Evolutionary conservation across 2,113 vertebrate species (phyloP).

Genomic region (Pundamilia nyererei): DNA sequence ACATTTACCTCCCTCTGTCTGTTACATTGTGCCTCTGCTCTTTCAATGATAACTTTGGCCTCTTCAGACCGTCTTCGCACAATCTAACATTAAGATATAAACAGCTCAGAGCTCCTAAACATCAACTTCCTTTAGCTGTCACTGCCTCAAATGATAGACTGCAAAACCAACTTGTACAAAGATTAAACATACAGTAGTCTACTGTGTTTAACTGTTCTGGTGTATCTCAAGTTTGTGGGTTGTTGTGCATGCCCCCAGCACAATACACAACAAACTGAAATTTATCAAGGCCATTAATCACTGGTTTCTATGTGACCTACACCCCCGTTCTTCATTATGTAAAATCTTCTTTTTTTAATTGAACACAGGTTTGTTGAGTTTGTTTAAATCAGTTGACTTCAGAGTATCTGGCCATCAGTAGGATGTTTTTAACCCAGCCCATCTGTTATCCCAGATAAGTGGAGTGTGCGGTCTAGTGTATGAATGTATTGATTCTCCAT

Average conservation of each 20-base stretch:
- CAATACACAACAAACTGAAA: not conserved
- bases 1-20: not conserved
- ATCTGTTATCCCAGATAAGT: not conserved
- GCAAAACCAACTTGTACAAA: not conserved
- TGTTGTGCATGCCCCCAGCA: not conserved
- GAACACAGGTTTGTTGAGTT: not conserved
- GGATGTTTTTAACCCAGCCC: not conserved
- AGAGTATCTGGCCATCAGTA: not conserved
- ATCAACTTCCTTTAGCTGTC: not conserved
- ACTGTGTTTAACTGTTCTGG: not conserved
- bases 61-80: not conserved
- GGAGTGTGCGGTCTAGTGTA: not conserved
- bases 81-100: not conserved
- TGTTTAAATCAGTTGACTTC: not conserved
- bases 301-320: not conserved
- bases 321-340: not conserved
- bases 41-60: not conserved
- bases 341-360: not conserved
- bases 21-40: not conserved
- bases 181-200: not conserved
- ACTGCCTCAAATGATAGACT: not conserved
- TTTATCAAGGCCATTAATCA: not conserved
- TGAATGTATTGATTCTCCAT: slow-evolving; percentile 15
- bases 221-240: not conserved
- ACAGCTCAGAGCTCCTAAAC: not conserved